Evolutionary conservation across 2,113 vertebrate genomes (phyloP), one percentile per base, ranked within the genome.

Genomic region (Polypterus senegalus): DNA sequence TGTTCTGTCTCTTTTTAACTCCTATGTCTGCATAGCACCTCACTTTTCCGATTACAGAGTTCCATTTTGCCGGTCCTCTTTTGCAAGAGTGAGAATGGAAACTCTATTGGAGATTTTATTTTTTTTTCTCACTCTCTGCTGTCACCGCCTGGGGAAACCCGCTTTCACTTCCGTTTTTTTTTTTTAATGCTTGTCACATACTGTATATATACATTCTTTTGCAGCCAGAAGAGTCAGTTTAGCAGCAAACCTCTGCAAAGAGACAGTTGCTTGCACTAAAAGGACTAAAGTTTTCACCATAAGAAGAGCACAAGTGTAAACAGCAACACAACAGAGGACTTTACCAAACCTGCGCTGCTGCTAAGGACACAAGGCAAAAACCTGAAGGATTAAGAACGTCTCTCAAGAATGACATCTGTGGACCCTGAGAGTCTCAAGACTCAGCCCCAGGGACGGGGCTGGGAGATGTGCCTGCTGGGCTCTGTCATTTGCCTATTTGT

Each of bases 401-500:
- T 9, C 54, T 5, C 4, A 55, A 61, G 3, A 46, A 61, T 61
- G 59, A 52, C 59, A 49, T n/a, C 59, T 44, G 9, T 49, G 4
- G 59, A 61, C 49, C 27, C 49, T 6, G 59, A 61, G 7, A 49
- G 11, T 51, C 59, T 61, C 5, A n/a, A 51, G 59, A 6, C 44
- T 6, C 59, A 27, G 11, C 4, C 59, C 6, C n/a, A 48, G 9
- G 27, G 59, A 7, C 59, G 59, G n/a, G 8, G 27, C 11, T n/a
- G 49, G 59, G 48, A 51, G 6, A 48, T 9, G 5, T 61, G 27
- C 11, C 47, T 61, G 9, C n/a, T 61, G 4, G 47, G 7, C n/a
- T 61, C 59, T 6, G 49, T 61, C 48, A 47, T 61, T 9, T 49
- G 9, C 5, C 49, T 61, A 49, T 61, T 61, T 44, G 48, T 51